phyloP scores from a whole-genome alignment of 2,888 invertebrate genomes.

The Apomyelois bistriatella region DNA sequence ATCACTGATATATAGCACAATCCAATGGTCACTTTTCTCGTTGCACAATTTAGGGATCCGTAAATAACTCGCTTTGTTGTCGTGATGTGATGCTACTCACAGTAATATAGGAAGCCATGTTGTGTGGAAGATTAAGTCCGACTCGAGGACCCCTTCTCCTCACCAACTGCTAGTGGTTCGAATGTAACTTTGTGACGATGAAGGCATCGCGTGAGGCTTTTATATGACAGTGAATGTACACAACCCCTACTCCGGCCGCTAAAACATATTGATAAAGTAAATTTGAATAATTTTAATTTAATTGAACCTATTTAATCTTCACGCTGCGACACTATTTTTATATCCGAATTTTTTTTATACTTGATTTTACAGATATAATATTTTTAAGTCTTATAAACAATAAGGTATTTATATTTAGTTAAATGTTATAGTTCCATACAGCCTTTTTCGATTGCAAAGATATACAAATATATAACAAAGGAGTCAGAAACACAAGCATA shows the following conservation, averaged over 20 bases:
- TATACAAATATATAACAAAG: no score
- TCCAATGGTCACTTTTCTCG: not conserved
- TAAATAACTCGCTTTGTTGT: conserved; percentile 25
- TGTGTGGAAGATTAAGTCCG: conserved; percentile 40
- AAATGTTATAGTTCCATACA: no score
- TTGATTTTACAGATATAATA: no score
- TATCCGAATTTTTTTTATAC: no score
- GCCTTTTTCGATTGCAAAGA: no score
- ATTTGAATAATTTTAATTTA: conserved; percentile 19
- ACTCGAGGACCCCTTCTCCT: conserved; percentile 36
- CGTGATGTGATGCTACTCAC: conserved; percentile 49
- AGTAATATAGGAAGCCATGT: conserved; percentile 62
- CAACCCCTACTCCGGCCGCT: conserved; percentile 55
- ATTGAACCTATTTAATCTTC: conserved; percentile 10
- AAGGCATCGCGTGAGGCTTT: conserved; percentile 45
- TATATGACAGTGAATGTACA: conserved; percentile 70
- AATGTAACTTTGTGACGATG: conserved; percentile 48
- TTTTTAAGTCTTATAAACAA: no score
- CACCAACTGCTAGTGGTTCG: conserved; percentile 37
- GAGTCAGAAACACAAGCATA: not conserved
- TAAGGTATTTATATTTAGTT: no score
- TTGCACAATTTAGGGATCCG: not conserved
- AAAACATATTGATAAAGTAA: conserved; percentile 39
- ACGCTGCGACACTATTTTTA: not conserved
- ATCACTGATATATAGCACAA: not conserved